A percentile compares a stretch with the other conserved stretches of the same genome.
phyloP scores from a whole-genome alignment of 2,113 vertebrate genomes.

The Microtus pennsylvanicus region DNA sequence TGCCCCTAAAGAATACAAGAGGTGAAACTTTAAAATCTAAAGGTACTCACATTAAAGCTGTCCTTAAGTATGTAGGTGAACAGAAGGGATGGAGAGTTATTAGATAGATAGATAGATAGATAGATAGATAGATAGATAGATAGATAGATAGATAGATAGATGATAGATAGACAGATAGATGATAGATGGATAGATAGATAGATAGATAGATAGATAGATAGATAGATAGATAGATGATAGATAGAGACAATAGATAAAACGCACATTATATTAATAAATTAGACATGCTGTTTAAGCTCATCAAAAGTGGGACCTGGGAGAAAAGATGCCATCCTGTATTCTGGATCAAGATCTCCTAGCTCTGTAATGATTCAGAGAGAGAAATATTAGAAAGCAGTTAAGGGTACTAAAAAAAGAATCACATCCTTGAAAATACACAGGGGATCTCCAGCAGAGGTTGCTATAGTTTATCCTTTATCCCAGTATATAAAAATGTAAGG shows the following conservation, averaged over 20 bases:
- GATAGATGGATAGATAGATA: not conserved
- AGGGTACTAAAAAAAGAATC: not conserved
- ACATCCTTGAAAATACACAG: not conserved
- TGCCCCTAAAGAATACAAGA: not conserved
- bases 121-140: too few species aligned
- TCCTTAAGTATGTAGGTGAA: not conserved
- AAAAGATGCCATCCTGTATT: not conserved
- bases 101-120: not conserved
- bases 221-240: not conserved
- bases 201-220: not conserved
- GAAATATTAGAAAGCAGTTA: not conserved
- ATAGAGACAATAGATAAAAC: not conserved
- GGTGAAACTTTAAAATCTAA: constrained; percentile 18
- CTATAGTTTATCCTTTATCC: not conserved
- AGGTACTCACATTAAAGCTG: not conserved
- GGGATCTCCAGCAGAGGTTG: too few species aligned
- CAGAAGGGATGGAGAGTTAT: not conserved
- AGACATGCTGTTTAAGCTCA: not conserved
- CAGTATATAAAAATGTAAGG: not conserved
- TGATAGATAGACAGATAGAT: not conserved
- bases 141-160: not conserved
- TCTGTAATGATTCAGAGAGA: not conserved
- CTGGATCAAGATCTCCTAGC: not conserved
- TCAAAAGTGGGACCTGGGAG: not conserved
- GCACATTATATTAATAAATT: not conserved